Percentiles rank a stretch among this genome's conserved stretches.
phyloP scores from a whole-genome alignment of 2,113 vertebrate genomes.

The Gallinago undulata region DNA sequence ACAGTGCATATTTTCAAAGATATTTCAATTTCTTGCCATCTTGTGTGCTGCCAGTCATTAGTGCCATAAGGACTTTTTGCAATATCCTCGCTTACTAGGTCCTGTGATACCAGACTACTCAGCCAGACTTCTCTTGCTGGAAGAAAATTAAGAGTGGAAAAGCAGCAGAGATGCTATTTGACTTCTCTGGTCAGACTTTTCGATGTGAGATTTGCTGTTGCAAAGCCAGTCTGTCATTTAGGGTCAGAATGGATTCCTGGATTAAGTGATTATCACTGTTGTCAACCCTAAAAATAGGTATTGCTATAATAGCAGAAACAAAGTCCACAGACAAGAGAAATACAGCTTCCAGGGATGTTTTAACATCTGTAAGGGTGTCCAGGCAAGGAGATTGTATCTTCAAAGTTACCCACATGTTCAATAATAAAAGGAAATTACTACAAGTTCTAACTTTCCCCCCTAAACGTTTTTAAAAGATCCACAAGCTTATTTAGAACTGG shows the following conservation, averaged over 20 bases:
- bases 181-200: not conserved
- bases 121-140: not conserved
- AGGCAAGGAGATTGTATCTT: not conserved
- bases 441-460: not conserved
- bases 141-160: not conserved
- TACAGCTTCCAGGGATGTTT: not conserved
- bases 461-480: not conserved
- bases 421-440: not conserved
- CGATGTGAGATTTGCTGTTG: not conserved
- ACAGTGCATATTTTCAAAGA: not conserved
- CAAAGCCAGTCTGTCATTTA: not conserved
- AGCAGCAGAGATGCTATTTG: not conserved
- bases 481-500: not conserved
- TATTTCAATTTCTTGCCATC: not conserved
- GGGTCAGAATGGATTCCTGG: slow-evolving; percentile 32
- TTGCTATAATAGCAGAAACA: not conserved
- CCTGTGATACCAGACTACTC: not conserved
- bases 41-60: not conserved
- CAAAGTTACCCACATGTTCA: not conserved
- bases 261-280: slow-evolving; percentile 53
- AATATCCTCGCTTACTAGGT: not conserved
- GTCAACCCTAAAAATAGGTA: slow-evolving; percentile 24
- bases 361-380: not conserved
- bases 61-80: not conserved
- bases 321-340: not conserved